Conservation (phyloP, 2,888 invertebrate species). For the Glyphotaelius pellucidus region DNA sequence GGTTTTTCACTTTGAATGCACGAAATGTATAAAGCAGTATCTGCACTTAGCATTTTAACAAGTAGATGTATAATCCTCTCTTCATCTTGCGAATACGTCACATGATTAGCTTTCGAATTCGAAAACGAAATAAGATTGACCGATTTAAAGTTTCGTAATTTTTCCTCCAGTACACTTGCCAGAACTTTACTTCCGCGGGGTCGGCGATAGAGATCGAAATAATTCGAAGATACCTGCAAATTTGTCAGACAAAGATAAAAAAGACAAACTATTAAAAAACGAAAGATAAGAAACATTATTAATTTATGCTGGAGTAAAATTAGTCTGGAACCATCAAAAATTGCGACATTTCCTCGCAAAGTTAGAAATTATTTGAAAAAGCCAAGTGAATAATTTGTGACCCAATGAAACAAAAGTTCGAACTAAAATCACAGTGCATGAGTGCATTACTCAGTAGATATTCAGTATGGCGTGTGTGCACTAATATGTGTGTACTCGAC, state of each 20-base stretch:
- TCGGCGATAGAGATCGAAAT: not conserved
- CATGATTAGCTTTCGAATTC: not conserved
- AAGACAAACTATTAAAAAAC: not conserved
- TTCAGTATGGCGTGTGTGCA: not conserved
- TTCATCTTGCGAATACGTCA: slow-evolving; percentile 5
- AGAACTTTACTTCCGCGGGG: slow-evolving; percentile 15
- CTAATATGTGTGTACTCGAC: not conserved
- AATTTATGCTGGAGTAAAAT: not conserved
- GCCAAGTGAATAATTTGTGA: not conserved
- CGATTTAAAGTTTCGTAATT: not conserved
- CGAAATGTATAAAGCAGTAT: slow-evolving; percentile 10
- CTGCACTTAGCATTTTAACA: slow-evolving; percentile 10
- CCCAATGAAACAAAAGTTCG: not conserved
- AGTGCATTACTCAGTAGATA: not conserved
- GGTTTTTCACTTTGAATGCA: not conserved
- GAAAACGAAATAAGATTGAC: not conserved
- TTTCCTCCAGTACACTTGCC: not conserved
- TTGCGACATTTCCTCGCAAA: not conserved
- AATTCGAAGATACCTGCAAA: not conserved
- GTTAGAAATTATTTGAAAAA: not conserved
- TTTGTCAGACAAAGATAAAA: not conserved
- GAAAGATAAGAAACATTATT: not conserved
- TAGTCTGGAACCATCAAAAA: not conserved
- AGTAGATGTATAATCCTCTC: slow-evolving; percentile 29
- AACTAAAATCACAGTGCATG: not conserved